Conservation (phyloP, 2,888 invertebrate genomes). For the Omphaloscelis lunosa region DNA sequence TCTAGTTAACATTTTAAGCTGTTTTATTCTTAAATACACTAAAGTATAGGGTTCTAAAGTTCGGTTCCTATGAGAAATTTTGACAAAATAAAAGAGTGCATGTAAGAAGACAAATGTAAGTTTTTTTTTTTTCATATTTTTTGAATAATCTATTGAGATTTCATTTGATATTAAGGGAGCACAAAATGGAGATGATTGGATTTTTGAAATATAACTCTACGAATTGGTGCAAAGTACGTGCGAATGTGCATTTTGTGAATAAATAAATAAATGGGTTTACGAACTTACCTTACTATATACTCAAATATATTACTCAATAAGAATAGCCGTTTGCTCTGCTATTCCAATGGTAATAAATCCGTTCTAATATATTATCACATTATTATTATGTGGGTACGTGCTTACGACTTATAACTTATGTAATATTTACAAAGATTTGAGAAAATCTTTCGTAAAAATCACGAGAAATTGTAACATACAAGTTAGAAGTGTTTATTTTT, state of each 20-base stretch:
- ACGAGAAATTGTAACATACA: background rate
- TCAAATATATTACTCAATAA: slow-evolving; percentile 12
- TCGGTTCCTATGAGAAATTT: background rate
- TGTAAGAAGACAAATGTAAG: background rate
- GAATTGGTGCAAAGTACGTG: background rate
- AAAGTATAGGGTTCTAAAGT: background rate
- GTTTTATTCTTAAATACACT: background rate
- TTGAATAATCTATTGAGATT: no score
- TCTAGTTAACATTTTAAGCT: background rate
- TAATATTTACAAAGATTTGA: slow-evolving; percentile 14
- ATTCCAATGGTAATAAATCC: slow-evolving; percentile 10
- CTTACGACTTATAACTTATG: slow-evolving; percentile 30
- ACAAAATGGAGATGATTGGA: background rate
- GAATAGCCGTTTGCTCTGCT: slow-evolving; percentile 19
- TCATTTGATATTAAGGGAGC: background rate
- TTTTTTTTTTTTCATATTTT: background rate
- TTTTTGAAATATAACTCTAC: background rate
- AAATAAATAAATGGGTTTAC: background rate
- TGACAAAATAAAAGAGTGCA: background rate
- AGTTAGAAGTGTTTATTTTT: slow-evolving; percentile 33
- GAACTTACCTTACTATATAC: slow-evolving; percentile 1
- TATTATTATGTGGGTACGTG: slow-evolving; percentile 58
- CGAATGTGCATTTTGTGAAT: background rate
- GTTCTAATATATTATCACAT: slow-evolving; percentile 62
- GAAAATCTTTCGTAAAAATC: background rate